These are phyloP conservation scores for Ailuropoda melanoleuca DNA, from an alignment of 2,113 vertebrate species.

Conservation along the genomic window DNA sequence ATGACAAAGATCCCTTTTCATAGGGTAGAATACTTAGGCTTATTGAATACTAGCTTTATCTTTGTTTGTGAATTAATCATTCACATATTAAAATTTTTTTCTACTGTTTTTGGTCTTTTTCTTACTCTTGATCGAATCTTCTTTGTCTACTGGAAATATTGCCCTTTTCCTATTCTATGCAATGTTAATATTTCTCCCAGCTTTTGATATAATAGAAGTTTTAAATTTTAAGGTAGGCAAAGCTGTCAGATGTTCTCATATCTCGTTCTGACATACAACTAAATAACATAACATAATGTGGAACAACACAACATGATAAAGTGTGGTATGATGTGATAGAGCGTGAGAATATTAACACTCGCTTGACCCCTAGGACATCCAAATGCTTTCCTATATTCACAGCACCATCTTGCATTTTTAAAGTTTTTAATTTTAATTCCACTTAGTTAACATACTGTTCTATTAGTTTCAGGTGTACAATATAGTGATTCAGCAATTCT, in stretches of 20 bases:
- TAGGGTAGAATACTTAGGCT: background rate
- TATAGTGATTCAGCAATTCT: background rate
- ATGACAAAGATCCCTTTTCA: background rate
- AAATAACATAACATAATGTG: background rate
- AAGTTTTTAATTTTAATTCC: background rate
- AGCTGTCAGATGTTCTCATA: background rate
- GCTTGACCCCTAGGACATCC: background rate
- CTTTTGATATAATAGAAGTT: background rate
- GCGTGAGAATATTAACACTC: background rate
- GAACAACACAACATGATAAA: background rate
- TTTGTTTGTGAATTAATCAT: background rate
- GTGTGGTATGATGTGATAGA: background rate
- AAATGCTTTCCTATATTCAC: background rate
- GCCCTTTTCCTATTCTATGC: background rate
- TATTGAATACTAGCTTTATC: background rate
- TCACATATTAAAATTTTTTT: background rate
- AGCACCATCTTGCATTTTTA: background rate
- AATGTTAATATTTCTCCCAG: background rate
- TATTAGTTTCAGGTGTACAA: background rate
- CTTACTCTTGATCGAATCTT: background rate
- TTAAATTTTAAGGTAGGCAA: background rate
- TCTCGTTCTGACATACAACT: background rate
- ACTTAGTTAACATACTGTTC: background rate
- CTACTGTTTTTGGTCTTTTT: background rate
- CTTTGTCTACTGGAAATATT: background rate